A percentile compares a stretch with the other conserved stretches of the same genome.
Evolutionary conservation across 2,888 invertebrate species (phyloP).

Genomic region (Calliscelio sp.): DNA sequence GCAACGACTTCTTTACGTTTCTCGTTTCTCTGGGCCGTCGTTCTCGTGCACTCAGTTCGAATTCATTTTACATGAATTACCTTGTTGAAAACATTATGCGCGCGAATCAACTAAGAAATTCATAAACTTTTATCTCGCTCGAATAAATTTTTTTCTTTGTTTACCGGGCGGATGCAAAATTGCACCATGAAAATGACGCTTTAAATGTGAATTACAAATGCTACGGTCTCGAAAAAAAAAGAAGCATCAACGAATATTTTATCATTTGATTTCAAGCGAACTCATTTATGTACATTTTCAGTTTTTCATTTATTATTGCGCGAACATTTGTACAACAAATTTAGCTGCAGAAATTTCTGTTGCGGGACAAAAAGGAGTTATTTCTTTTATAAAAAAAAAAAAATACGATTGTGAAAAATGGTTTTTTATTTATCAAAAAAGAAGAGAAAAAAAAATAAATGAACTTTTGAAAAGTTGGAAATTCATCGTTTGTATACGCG

Average conservation of each 20-base stretch:
- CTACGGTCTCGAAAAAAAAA: no score
- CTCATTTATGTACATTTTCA: no score
- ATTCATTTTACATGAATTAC: conserved; percentile 38
- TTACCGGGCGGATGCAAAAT: neutral
- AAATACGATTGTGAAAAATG: no score
- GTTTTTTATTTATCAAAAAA: no score
- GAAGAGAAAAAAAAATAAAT: no score
- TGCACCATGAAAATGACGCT: neutral
- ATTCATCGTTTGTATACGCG: no score
- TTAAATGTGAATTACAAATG: neutral
- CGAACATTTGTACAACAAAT: no score
- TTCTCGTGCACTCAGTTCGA: conserved; percentile 1
- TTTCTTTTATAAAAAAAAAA: no score
- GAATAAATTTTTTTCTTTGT: conserved; percentile 1
- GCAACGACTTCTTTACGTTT: conserved; percentile 7
- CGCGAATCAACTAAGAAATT: conserved; percentile 19
- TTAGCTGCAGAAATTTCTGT: no score
- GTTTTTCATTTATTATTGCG: no score
- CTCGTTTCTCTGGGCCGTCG: neutral
- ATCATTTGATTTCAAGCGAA: neutral
- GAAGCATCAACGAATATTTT: no score
- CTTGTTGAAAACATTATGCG: conserved; percentile 27
- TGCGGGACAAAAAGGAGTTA: no score
- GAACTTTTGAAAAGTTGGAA: neutral
- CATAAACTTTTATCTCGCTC: conserved; percentile 33